These are phyloP conservation scores for Pelodiscus sinensis DNA, from an alignment of 2,113 vertebrate genomes.

Conservation along the genomic window DNA sequence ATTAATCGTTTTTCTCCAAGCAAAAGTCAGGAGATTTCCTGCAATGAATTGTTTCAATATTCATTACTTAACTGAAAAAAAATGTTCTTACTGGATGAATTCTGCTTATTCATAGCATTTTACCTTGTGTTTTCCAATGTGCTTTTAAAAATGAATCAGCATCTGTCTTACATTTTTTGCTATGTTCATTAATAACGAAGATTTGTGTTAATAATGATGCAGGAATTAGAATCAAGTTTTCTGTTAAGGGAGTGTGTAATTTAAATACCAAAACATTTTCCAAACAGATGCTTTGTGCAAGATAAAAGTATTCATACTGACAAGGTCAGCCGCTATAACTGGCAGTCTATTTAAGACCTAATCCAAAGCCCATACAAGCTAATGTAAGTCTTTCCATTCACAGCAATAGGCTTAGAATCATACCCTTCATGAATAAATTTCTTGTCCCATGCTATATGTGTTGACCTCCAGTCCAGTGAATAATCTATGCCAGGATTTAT, in stretches of 20 bases:
- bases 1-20: fast-evolving
- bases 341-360: background rate
- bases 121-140: fast-evolving
- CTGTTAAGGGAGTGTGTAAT: background rate
- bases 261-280: fast-evolving
- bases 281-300: background rate
- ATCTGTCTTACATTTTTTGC: background rate
- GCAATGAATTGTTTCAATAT: background rate
- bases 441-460: background rate
- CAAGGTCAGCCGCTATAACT: background rate
- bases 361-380: background rate
- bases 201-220: background rate
- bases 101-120: background rate
- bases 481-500: background rate
- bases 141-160: constrained; percentile 10
- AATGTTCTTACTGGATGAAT: background rate
- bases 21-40: background rate
- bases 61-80: background rate
- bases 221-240: background rate
- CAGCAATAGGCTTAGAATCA: background rate
- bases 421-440: background rate
- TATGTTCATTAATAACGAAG: background rate
- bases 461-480: background rate
- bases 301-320: background rate
- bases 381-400: constrained; percentile 2